Evolutionary conservation across 2,797 vertebrate species (phyloP).

Genomic region (Enteromius mattozi): DNA sequence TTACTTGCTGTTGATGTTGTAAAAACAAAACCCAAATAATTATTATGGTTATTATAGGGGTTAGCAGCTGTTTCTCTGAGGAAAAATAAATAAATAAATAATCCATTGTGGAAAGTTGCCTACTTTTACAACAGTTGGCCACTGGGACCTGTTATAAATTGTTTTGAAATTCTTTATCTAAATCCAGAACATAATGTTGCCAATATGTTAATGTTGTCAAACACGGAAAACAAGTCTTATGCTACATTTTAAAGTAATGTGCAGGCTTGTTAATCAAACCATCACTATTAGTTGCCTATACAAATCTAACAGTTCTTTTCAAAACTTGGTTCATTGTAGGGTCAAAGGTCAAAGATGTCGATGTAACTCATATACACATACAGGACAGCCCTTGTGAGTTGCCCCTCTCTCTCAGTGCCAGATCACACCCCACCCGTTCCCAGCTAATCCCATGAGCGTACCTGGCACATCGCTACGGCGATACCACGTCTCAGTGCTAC

Average conservation of each 20-base stretch:
- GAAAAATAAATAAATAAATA: background rate
- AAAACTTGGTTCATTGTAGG: background rate
- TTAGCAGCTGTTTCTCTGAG: background rate
- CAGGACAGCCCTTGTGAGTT: conserved; percentile 64
- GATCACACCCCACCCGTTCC: conserved; percentile 58
- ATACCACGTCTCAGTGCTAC: conserved; percentile 80
- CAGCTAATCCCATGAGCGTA: conserved; percentile 86
- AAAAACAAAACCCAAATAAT: conserved; percentile 2
- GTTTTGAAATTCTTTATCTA: background rate
- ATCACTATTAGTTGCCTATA: background rate
- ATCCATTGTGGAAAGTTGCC: background rate
- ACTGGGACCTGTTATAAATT: background rate
- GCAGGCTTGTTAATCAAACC: background rate
- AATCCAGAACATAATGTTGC: background rate
- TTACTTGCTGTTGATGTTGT: background rate
- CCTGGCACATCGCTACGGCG: conserved; percentile 86
- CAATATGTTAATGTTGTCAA: background rate
- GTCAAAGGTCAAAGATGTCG: conserved; percentile 2
- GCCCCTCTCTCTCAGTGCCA: conserved; percentile 71
- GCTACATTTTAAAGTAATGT: background rate
- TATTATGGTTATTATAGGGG: background rate
- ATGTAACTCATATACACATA: conserved; percentile 3
- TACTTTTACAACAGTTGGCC: background rate
- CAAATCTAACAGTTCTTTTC: background rate
- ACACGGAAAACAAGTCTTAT: background rate